A percentile compares a stretch with the other conserved stretches of the same genome.
These are phyloP conservation scores for Corythaeola cristata DNA, from an alignment of 2,113 vertebrate genomes.

Conservation along the genomic window DNA sequence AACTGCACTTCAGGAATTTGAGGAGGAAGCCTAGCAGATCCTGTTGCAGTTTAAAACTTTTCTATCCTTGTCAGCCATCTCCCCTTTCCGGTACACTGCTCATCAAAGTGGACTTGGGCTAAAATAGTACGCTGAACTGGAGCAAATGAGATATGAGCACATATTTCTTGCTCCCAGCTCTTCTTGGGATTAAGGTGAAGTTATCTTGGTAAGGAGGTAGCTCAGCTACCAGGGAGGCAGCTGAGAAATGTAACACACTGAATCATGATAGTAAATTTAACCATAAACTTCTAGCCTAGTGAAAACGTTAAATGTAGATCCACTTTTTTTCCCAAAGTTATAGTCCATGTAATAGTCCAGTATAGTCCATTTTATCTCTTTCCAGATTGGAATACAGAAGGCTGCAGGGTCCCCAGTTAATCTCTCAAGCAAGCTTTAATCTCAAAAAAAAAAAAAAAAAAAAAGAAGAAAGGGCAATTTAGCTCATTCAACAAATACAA, in stretches of 20 bases:
- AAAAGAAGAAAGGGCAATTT: neutral
- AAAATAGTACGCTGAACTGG: neutral
- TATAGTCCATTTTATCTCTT: neutral
- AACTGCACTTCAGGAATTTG: neutral
- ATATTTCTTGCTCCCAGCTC: neutral
- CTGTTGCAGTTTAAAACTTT: neutral
- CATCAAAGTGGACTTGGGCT: neutral
- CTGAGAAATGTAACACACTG: neutral
- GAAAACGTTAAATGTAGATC: neutral
- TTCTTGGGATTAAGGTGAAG: neutral
- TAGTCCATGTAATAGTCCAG: neutral
- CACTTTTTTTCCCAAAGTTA: neutral
- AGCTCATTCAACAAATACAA: neutral
- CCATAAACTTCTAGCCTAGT: neutral
- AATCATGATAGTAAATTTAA: neutral
- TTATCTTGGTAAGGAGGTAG: neutral
- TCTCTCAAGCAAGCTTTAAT: neutral
- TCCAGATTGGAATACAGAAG: neutral
- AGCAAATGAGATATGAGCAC: neutral
- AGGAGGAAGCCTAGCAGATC: neutral
- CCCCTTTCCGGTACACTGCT: neutral
- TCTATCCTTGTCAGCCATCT: neutral
- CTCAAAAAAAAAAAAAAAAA: neutral
- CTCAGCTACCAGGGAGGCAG: neutral
- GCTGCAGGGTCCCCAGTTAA: neutral